phyloP scores from a whole-genome alignment of 2,888 invertebrate genomes.

The Parthenolecanium corni region DNA sequence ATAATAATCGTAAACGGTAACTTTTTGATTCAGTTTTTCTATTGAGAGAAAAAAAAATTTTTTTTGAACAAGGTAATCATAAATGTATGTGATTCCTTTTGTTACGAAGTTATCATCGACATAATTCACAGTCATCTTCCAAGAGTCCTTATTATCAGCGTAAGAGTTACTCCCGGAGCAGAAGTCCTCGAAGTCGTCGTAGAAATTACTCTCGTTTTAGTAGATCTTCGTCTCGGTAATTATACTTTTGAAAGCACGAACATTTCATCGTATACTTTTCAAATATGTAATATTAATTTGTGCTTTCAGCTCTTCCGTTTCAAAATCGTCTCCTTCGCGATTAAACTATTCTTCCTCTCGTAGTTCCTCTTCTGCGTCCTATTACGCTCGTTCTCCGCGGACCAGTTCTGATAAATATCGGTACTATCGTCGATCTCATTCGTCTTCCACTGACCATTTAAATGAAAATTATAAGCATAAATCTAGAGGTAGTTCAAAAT shows the following conservation, averaged over 20 bases:
- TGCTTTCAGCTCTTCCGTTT: neutral
- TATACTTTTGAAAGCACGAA: neutral
- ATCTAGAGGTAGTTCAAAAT: conserved; percentile 2
- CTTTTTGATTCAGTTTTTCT: neutral
- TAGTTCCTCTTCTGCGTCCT: conserved; percentile 6
- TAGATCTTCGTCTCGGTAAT: neutral
- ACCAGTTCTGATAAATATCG: conserved; percentile 9
- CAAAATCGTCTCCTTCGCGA: conserved; percentile 1
- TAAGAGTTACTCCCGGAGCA: neutral
- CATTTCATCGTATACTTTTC: too few relatives aligned
- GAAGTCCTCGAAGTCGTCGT: neutral
- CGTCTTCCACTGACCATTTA: conserved; percentile 4
- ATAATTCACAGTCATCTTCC: neutral
- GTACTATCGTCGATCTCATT: conserved; percentile 14
- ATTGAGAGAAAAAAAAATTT: too few relatives aligned
- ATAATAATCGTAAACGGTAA: conserved; percentile 7
- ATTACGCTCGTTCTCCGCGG: conserved; percentile 2
- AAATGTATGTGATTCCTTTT: neutral
- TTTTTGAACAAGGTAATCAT: neutral
- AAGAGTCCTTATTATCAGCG: neutral
- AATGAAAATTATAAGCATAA: conserved; percentile 4
- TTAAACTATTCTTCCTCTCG: conserved; percentile 1
- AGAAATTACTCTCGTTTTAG: neutral
- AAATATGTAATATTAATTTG: neutral
- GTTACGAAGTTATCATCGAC: neutral